phyloP scores from a whole-genome alignment of 30 jellyfish, hydroid and myxozoan species.

The Turritopsis dohrnii region DNA sequence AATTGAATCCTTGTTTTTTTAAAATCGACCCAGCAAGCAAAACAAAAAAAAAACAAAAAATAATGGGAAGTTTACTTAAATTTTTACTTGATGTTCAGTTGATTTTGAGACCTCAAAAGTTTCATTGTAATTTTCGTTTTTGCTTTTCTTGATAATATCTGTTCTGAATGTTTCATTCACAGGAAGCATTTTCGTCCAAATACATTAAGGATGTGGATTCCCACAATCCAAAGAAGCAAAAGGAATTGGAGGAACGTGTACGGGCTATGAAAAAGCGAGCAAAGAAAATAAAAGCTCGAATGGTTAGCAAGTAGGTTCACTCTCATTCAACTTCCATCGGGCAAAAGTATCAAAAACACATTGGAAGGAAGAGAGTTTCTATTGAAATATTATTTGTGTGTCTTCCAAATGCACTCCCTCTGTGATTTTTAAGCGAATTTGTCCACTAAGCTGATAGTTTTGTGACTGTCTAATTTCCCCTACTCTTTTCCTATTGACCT shows the following conservation, averaged over 20 bases:
- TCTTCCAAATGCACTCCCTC: too few species aligned
- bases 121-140: background rate
- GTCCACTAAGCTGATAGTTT: too few species aligned
- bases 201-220: slow-evolving; percentile 63
- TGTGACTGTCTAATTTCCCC: background rate
- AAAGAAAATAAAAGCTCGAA: slow-evolving; percentile 73
- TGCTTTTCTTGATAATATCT: too few species aligned
- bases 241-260: slow-evolving; percentile 56
- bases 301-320: slow-evolving; percentile 80
- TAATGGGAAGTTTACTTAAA: too few species aligned
- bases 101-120: background rate
- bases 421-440: too few species aligned
- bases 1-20: too few species aligned
- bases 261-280: slow-evolving; percentile 70
- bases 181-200: slow-evolving; percentile 87
- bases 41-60: too few species aligned
- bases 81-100: background rate
- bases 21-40: too few species aligned
- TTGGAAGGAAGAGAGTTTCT: background rate
- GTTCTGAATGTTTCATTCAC: too few species aligned
- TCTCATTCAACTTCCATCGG: too few species aligned
- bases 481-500: background rate
- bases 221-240: slow-evolving; percentile 30
- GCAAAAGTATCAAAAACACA: too few species aligned
- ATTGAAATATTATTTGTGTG: too few species aligned